Conservation (phyloP, 2,797 vertebrate genomes). For the Dallia pectoralis region DNA sequence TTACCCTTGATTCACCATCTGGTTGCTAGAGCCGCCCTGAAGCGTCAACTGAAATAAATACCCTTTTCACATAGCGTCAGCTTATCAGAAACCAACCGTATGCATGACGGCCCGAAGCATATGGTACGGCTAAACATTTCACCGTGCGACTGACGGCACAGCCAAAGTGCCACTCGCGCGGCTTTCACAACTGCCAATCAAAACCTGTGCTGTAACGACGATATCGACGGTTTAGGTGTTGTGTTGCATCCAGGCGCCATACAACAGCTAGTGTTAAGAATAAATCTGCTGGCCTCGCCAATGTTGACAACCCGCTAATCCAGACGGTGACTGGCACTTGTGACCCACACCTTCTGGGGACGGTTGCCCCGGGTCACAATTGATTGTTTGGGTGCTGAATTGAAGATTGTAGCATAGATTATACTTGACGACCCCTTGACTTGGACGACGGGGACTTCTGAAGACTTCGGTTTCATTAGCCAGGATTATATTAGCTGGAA, state of each 20-base stretch:
- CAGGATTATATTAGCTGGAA: no score
- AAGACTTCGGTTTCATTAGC: background rate
- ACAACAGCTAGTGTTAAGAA: background rate
- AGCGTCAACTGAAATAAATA: background rate
- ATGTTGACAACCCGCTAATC: constrained; percentile 20
- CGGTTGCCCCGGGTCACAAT: constrained; percentile 32
- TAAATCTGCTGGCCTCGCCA: constrained; percentile 5
- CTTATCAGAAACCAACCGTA: background rate
- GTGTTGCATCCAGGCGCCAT: background rate
- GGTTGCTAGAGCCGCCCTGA: background rate
- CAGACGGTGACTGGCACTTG: constrained; percentile 20
- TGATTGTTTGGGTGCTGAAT: constrained; percentile 28
- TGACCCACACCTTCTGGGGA: background rate
- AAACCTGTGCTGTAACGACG: background rate
- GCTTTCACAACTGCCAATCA: background rate
- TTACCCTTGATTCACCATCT: background rate
- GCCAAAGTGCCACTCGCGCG: background rate
- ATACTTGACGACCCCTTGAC: constrained; percentile 8
- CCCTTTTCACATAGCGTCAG: background rate
- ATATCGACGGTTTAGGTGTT: background rate
- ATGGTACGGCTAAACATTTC: background rate
- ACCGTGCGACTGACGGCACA: background rate
- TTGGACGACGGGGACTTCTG: background rate
- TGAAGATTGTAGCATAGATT: constrained; percentile 30
- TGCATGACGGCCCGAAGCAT: background rate